These are phyloP conservation scores for Euzophera pinguis DNA, from an alignment of 2,888 invertebrate species.

Conservation along the genomic window DNA sequence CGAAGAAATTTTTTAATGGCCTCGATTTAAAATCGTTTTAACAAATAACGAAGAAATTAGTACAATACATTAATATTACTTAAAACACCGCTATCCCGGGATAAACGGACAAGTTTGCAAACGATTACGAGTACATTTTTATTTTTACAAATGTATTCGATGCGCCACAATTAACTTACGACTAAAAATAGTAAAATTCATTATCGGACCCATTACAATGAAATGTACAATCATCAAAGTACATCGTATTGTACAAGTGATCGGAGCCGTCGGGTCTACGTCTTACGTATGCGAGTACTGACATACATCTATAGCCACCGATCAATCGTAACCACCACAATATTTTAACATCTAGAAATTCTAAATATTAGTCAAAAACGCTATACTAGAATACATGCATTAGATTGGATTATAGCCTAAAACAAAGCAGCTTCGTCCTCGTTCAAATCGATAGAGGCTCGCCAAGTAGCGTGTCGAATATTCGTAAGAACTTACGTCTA, in stretches of 20 bases:
- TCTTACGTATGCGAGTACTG: background rate
- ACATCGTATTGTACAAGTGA: slow-evolving; percentile 40
- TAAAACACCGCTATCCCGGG: slow-evolving; percentile 9
- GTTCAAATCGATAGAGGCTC: slow-evolving; percentile 37
- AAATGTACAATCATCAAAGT: slow-evolving; percentile 67
- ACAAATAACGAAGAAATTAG: slow-evolving; percentile 31
- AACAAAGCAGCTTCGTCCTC: slow-evolving; percentile 50
- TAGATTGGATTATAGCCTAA: slow-evolving; percentile 40
- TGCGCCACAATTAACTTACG: slow-evolving; percentile 15
- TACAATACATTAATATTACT: slow-evolving; percentile 8
- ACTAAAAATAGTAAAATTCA: slow-evolving; percentile 18
- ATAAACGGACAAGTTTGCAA: slow-evolving; percentile 16
- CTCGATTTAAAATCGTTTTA: slow-evolving; percentile 71
- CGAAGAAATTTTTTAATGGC: slow-evolving; percentile 70
- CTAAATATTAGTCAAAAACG: slow-evolving; percentile 42
- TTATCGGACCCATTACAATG: slow-evolving; percentile 66
- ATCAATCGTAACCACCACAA: slow-evolving; percentile 47
- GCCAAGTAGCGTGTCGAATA: slow-evolving; percentile 27
- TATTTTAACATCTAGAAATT: slow-evolving; percentile 43
- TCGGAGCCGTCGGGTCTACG: slow-evolving; percentile 27
- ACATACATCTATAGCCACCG: slow-evolving; percentile 29
- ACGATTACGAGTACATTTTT: slow-evolving; percentile 26
- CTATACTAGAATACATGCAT: slow-evolving; percentile 52
- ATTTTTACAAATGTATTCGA: slow-evolving; percentile 26
- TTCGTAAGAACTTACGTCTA: slow-evolving; percentile 32